Evolutionary conservation across 2,113 vertebrate species (phyloP).

Genomic region (Symphodus melops): DNA sequence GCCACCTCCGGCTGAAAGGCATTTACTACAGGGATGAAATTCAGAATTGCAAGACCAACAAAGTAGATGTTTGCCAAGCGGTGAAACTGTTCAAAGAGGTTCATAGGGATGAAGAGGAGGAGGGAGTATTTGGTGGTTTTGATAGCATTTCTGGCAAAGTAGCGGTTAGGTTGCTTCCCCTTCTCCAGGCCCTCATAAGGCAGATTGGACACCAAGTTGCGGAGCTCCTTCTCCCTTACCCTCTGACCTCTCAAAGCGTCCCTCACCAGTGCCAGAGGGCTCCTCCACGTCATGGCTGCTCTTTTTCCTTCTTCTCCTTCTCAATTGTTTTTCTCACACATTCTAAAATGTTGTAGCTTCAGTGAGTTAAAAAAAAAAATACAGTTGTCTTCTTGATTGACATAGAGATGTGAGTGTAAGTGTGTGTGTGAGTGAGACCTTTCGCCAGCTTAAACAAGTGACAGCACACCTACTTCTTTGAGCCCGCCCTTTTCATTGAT

Average conservation of each 20-base stretch:
- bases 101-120: conserved; percentile 90
- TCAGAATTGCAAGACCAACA: conserved; percentile 86
- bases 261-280: conserved; percentile 64
- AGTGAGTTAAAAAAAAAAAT: conserved; percentile 8
- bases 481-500: conserved; percentile 60
- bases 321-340: conserved; percentile 43
- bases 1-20: conserved; percentile 91
- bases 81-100: conserved; percentile 92
- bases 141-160: conserved; percentile 86
- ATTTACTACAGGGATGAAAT: conserved; percentile 91
- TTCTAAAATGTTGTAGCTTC: conserved; percentile 6
- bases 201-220: conserved; percentile 87
- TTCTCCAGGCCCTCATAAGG: conserved; percentile 79
- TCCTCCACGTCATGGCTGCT: conserved; percentile 76
- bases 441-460: conserved; percentile 19
- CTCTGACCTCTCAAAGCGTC: conserved; percentile 79
- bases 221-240: conserved; percentile 81
- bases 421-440: conserved; percentile 17
- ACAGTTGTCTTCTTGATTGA: neutral
- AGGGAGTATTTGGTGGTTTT: conserved; percentile 93
- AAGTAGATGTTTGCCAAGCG: conserved; percentile 94
- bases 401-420: neutral
- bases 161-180: conserved; percentile 87
- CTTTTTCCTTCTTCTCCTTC: conserved; percentile 10
- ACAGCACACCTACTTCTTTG: conserved; percentile 59